A percentile compares a stretch with the other conserved stretches of the same genome.
phyloP scores from a whole-genome alignment of 2,113 vertebrate species.

The Chlorodrepanis virens region DNA sequence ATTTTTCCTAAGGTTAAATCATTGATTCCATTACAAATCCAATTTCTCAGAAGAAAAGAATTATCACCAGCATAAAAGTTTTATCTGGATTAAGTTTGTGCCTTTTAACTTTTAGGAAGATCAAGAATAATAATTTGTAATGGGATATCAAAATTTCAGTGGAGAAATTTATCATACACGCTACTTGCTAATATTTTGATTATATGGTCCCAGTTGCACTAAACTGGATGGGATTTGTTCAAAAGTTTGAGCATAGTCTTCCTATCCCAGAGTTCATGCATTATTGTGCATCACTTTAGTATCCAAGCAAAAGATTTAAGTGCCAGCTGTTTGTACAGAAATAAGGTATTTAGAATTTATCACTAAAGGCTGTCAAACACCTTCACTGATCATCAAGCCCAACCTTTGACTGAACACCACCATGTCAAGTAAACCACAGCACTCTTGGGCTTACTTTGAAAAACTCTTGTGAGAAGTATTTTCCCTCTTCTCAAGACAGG shows the following conservation, averaged over 20 bases:
- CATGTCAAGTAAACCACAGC: not conserved
- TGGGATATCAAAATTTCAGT: not conserved
- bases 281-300: not conserved
- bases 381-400: not conserved
- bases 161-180: not conserved
- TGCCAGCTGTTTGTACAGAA: not conserved
- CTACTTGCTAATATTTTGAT: not conserved
- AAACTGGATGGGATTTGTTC: not conserved
- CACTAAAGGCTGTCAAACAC: not conserved
- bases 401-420: not conserved
- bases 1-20: constrained; percentile 34
- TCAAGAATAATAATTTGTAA: not conserved
- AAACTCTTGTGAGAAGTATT: not conserved
- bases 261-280: not conserved
- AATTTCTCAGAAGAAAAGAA: constrained; percentile 31
- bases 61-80: constrained; percentile 9
- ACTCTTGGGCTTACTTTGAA: not conserved
- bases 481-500: not conserved
- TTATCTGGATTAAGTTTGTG: constrained; percentile 7
- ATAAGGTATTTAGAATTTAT: not conserved
- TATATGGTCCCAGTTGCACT: not conserved
- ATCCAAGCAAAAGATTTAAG: not conserved
- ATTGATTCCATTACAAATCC: constrained; percentile 8
- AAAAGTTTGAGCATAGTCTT: not conserved
- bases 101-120: constrained; percentile 17